Evolutionary conservation across 2,888 invertebrate species (phyloP).

Genomic region (Rhagophthalmus giganteus): DNA sequence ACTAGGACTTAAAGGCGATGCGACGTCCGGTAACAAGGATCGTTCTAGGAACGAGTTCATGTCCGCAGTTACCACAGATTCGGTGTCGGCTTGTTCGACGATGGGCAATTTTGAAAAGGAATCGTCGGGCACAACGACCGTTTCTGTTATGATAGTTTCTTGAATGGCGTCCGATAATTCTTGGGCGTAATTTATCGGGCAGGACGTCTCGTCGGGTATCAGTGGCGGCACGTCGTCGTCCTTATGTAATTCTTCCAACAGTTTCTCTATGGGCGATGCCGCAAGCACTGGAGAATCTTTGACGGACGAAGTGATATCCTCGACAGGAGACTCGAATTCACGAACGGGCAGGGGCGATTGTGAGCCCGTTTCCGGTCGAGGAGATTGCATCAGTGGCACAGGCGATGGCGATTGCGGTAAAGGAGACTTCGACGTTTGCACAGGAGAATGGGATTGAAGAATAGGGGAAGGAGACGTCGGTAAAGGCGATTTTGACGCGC

Average conservation of each 20-base stretch:
- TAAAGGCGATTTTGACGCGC: too few relatives aligned
- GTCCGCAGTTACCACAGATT: conserved; percentile 39
- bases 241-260: neutral
- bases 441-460: conserved; percentile 8
- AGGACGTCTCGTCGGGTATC: too few relatives aligned
- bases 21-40: conserved; percentile 38
- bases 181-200: conserved; percentile 19
- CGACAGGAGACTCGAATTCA: conserved; percentile 36
- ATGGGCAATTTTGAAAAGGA: too few relatives aligned
- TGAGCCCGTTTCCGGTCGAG: neutral
- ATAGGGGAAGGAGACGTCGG: conserved; percentile 2
- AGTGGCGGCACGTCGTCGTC: too few relatives aligned
- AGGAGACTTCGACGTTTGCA: too few relatives aligned
- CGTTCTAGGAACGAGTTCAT: conserved; percentile 43
- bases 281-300: conserved; percentile 41
- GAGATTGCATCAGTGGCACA: conserved; percentile 2
- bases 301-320: conserved; percentile 51
- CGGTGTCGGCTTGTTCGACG: conserved; percentile 27
- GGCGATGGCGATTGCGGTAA: conserved; percentile 16
- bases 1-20: conserved; percentile 40
- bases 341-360: too few relatives aligned
- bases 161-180: conserved; percentile 27
- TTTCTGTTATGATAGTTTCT: neutral
- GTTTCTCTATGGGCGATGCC: conserved; percentile 8
- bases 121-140: conserved; percentile 12